These are phyloP conservation scores for Bembecia ichneumoniformis DNA, from an alignment of 2,888 invertebrate species.

Conservation along the genomic window DNA sequence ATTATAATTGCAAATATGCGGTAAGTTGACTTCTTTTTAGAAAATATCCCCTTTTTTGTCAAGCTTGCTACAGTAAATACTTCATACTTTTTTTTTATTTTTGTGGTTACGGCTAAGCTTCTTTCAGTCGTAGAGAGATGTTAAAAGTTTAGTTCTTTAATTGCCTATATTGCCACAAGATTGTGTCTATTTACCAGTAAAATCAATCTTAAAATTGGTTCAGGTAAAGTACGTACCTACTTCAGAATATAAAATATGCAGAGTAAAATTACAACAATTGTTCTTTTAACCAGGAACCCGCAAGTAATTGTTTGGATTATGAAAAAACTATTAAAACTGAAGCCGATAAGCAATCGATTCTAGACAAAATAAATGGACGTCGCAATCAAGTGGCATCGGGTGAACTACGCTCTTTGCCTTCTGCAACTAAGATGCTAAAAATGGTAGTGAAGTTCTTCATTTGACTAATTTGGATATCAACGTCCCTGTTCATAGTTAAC, in stretches of 20 bases:
- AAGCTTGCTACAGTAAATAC: too few relatives aligned
- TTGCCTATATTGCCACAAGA: too few relatives aligned
- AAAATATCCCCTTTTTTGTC: too few relatives aligned
- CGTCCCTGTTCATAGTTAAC: too few relatives aligned
- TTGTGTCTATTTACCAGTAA: too few relatives aligned
- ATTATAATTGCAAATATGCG: not conserved
- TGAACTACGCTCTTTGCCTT: conserved; percentile 44
- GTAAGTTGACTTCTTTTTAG: not conserved
- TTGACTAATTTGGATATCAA: too few relatives aligned
- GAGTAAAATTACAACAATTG: not conserved
- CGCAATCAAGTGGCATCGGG: conserved; percentile 55
- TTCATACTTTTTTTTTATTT: too few relatives aligned
- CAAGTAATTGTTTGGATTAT: conserved; percentile 35
- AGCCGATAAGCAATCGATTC: conserved; percentile 33
- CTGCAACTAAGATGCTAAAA: conserved; percentile 49
- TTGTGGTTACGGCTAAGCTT: too few relatives aligned
- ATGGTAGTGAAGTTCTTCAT: conserved; percentile 29
- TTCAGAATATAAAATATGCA: not conserved
- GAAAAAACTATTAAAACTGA: conserved; percentile 33
- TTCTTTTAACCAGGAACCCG: conserved; percentile 15
- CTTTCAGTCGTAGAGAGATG: too few relatives aligned
- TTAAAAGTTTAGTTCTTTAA: too few relatives aligned
- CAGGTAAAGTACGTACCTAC: not conserved
- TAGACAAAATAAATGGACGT: conserved; percentile 52
- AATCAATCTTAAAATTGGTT: too few relatives aligned